Conservation (phyloP, 2,797 vertebrate species). For the Hoplostethus mediterraneus region DNA sequence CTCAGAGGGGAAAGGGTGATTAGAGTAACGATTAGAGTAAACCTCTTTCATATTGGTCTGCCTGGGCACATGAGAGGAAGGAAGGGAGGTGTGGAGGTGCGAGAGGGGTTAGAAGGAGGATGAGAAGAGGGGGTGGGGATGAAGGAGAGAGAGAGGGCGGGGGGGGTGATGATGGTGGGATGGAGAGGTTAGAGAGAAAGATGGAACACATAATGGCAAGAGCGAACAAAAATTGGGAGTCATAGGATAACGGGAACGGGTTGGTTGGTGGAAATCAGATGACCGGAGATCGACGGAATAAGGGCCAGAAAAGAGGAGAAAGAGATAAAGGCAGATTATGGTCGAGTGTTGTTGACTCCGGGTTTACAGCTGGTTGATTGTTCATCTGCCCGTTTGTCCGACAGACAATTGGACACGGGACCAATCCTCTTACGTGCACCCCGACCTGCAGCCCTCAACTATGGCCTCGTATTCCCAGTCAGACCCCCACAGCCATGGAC, state of each 20-base stretch:
- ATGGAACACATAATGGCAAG: neutral
- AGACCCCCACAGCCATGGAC: slow-evolving; percentile 14
- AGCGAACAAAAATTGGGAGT: neutral
- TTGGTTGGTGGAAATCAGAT: neutral
- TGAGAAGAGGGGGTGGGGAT: slow-evolving; percentile 3
- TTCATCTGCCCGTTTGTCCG: slow-evolving; percentile 65
- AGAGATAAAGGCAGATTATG: slow-evolving; percentile 61
- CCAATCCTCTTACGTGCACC: slow-evolving; percentile 74
- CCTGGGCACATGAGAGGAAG: slow-evolving; percentile 7
- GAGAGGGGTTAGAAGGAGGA: slow-evolving; percentile 31
- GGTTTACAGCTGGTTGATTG: slow-evolving; percentile 71
- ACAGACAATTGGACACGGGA: slow-evolving; percentile 52
- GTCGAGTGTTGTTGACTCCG: slow-evolving; percentile 62
- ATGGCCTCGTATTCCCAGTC: slow-evolving; percentile 38
- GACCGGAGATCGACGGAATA: slow-evolving; percentile 10
- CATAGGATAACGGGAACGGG: neutral
- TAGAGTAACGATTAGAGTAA: slow-evolving; percentile 63
- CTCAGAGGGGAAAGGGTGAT: slow-evolving; percentile 58
- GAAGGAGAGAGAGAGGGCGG: neutral
- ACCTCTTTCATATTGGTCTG: slow-evolving; percentile 51
- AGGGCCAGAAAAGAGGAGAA: slow-evolving; percentile 15
- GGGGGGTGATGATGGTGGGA: slow-evolving; percentile 12
- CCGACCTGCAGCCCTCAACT: slow-evolving; percentile 64
- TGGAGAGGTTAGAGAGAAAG: slow-evolving; percentile 7
- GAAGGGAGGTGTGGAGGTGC: neutral